Percentiles rank a stretch among this genome's conserved stretches.
Conservation (phyloP, 2,113 vertebrate genomes). For the Chelonoidis abingdonii region DNA sequence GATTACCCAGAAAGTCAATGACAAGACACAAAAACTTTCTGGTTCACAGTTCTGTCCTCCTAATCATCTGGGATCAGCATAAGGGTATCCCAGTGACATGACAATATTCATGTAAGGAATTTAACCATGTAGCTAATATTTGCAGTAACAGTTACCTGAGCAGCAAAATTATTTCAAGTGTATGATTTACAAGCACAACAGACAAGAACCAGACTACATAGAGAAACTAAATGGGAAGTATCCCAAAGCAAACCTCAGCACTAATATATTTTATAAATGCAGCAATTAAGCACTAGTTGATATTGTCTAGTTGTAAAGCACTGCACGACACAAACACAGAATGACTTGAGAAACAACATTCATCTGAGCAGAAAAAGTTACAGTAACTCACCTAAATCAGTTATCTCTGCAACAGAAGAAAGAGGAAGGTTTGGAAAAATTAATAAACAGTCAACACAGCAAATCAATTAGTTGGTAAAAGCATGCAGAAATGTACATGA, state of each 20-base stretch:
- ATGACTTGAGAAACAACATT: not conserved
- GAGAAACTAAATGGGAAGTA: not conserved
- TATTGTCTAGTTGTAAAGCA: not conserved
- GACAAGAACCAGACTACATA: not conserved
- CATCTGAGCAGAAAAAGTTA: constrained; percentile 24
- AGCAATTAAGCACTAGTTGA: not conserved
- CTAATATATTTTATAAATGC: not conserved
- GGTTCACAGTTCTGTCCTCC: not conserved
- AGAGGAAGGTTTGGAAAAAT: constrained; percentile 75
- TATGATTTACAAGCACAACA: not conserved
- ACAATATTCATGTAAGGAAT: not conserved
- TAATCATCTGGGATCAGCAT: not conserved
- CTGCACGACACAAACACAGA: not conserved
- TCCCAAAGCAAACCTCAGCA: not conserved
- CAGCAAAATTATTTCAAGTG: not conserved
- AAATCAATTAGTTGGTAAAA: constrained; percentile 14
- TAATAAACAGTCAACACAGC: constrained; percentile 49
- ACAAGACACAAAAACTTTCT: not conserved
- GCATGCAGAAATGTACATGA: not conserved
- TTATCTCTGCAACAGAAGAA: constrained; percentile 86
- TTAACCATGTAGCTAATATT: not conserved
- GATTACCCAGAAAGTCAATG: not conserved
- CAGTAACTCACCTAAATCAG: constrained; percentile 85
- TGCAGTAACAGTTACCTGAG: not conserved
- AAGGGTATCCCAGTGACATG: accelerated